Evolutionary conservation across 1,140 invertebrate genomes (phyloP).

Genomic region (Latrodectus geometricus): DNA sequence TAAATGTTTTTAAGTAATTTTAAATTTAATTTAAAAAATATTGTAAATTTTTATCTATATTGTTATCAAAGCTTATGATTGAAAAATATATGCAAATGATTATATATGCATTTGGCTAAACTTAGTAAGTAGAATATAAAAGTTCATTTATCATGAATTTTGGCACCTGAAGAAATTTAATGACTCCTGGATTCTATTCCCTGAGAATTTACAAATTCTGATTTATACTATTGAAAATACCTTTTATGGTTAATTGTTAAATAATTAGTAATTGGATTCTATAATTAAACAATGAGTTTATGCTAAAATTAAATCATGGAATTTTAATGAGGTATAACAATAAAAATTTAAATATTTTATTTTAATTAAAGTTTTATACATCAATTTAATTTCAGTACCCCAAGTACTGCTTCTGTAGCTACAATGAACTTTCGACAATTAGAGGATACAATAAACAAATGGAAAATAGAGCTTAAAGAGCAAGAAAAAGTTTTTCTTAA

Average conservation of each 20-base stretch:
- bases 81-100: too few species aligned
- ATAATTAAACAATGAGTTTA: background rate
- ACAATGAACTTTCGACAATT: conserved; percentile 86
- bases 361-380: background rate
- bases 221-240: background rate
- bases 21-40: too few species aligned
- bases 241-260: background rate
- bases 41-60: too few species aligned
- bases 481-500: conserved; percentile 93
- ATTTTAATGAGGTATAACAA: background rate
- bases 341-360: background rate
- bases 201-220: background rate
- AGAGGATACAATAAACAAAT: conserved; percentile 95
- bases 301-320: background rate
- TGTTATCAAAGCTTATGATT: too few species aligned
- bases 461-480: conserved; percentile 92
- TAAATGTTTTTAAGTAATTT: too few species aligned
- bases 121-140: too few species aligned
- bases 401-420: conserved; percentile 20
- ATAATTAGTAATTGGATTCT: background rate
- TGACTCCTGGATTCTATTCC: too few species aligned
- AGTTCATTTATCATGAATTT: too few species aligned
- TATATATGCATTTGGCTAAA: too few species aligned
- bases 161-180: too few species aligned
- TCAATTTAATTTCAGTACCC: conserved; percentile 12